Conservation (phyloP, 2,113 vertebrate species). For the Cryptoleucopteryx plumbea region DNA sequence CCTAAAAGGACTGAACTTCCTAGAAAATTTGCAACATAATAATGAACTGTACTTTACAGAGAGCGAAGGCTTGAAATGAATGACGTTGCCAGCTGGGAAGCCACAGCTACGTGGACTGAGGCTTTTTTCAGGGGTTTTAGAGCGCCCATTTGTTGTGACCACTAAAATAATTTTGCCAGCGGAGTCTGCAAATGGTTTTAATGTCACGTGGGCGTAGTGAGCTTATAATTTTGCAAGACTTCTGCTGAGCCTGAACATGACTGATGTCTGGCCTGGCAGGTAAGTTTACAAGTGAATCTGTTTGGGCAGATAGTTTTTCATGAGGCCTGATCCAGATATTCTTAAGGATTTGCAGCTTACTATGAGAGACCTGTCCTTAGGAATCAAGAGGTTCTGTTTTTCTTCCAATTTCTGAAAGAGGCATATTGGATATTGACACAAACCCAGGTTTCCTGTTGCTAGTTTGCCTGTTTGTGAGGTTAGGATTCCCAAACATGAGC, state of each 20-base stretch:
- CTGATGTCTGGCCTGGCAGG: not conserved
- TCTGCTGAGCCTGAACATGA: not conserved
- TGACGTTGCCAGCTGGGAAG: not conserved
- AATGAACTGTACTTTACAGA: not conserved
- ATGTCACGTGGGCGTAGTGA: rapidly evolving
- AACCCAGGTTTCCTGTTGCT: not conserved
- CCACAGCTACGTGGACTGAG: not conserved
- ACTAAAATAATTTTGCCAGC: not conserved
- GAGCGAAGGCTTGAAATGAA: not conserved
- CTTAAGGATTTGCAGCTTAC: not conserved
- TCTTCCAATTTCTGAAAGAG: not conserved
- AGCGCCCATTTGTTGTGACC: not conserved
- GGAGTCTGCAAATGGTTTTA: not conserved
- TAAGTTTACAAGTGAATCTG: not conserved
- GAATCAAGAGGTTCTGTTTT: not conserved
- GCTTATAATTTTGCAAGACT: not conserved
- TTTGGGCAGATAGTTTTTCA: not conserved
- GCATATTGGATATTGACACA: not conserved
- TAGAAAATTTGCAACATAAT: not conserved
- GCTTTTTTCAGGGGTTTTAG: not conserved
- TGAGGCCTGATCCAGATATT: not conserved
- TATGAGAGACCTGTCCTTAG: not conserved
- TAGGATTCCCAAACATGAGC: not conserved
- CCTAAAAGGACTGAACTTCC: not conserved
- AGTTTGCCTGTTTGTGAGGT: not conserved